Percentiles rank a stretch among this genome's conserved stretches.
Conservation (phyloP, 2,797 vertebrate genomes). For the Numenius phaeopus region DNA sequence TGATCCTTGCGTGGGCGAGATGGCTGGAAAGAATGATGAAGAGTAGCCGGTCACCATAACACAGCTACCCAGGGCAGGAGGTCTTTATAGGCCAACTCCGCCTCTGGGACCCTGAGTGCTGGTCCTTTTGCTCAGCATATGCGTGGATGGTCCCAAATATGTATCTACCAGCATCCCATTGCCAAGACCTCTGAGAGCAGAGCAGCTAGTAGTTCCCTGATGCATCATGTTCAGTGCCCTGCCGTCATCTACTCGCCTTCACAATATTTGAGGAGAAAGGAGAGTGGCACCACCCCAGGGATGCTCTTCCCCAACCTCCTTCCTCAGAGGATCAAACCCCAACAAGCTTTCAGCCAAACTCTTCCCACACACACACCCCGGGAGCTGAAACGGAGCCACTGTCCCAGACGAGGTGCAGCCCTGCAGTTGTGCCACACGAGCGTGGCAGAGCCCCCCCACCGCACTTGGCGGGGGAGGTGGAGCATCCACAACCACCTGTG, state of each 20-base stretch:
- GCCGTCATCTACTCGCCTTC: not conserved
- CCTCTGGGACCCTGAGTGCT: not conserved
- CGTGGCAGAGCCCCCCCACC: not conserved
- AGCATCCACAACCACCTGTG: not conserved
- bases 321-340: not conserved
- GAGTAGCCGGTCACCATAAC: not conserved
- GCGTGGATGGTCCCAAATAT: rapidly evolving
- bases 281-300: not conserved
- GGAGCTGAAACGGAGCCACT: not conserved
- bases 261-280: not conserved
- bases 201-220: not conserved
- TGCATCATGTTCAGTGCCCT: not conserved
- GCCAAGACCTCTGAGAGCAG: not conserved
- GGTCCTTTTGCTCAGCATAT: not conserved
- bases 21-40: rapidly evolving
- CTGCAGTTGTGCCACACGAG: not conserved
- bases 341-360: not conserved
- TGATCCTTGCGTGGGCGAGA: not conserved
- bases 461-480: not conserved
- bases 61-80: not conserved
- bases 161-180: not conserved
- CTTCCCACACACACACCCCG: rapidly evolving
- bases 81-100: not conserved
- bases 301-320: not conserved
- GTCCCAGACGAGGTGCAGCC: not conserved